Base-by-base conservation (phyloP, 2,888 invertebrate species). In the Luperina nickerlii region DNA sequence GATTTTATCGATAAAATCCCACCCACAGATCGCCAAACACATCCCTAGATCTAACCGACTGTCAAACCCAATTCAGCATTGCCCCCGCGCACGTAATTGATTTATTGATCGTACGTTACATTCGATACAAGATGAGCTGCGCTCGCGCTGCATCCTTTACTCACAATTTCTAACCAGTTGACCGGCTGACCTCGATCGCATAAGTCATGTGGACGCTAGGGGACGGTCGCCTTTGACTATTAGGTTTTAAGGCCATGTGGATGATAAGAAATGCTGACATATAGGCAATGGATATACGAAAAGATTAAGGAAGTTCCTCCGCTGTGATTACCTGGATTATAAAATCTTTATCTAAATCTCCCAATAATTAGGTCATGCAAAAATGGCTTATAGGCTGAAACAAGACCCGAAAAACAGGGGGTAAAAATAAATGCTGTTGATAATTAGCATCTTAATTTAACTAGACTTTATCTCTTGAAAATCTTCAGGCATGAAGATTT, bases 51-150 rank as follows among this genome's bases (percentile, higher is more conserved):
- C 94, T 93, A 96, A 94, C 94, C 92, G 93, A 94, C 95, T 97
- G 96, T 97, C 97, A 97, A 97, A 97, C 94, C 94, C 96, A 97
- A 97, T 97, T 97, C 96, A 95, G 92, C 94, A 93, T 93, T 95
- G 96, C 96, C 95, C 96, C 95, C 95, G 96, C 96, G 93, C 94
- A 94, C 93, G 95, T 97, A 97, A 97, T 97, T 97, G 97, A 97
- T 97, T 97, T 97, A 97, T 96, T 96, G 97, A 96, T 96, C 96
- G 95, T 97, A 95, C 94, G 95, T 97, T 96, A 96, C 94, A 95
- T 96, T 97, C 96, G 97, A 96, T 97, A 95, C 93, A 94, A 93
- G 93, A 94, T 94, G 93, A 93, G 91, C 91, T 91, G 94, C 93
- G 92, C 90, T 89, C 86, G 91, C 92, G 91, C 92, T 91, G 95